phyloP scores from a whole-genome alignment of 2,888 invertebrate species.

The Syrista parreyssii region DNA sequence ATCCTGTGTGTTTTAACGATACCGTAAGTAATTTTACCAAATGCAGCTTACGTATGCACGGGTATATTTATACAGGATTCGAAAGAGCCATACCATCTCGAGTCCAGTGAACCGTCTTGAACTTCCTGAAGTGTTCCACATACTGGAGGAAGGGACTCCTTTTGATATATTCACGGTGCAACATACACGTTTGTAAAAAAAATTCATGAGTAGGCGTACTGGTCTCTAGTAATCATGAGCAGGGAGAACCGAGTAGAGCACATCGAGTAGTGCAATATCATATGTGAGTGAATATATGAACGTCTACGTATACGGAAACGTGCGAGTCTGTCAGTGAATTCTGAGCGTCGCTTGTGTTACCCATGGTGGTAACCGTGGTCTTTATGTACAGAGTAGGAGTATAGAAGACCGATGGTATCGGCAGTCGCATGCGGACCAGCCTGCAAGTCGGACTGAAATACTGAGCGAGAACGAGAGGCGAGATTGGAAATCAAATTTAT shows the following conservation, averaged over 20 bases:
- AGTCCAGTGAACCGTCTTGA: neutral
- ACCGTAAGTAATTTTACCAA: neutral
- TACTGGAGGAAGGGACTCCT: neutral
- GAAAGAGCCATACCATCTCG: neutral
- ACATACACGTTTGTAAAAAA: neutral
- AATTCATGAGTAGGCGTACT: neutral
- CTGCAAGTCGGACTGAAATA: constrained; percentile 36
- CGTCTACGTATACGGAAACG: neutral
- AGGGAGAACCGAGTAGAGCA: neutral
- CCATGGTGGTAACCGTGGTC: neutral
- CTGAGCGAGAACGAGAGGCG: constrained; percentile 10
- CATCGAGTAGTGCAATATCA: neutral
- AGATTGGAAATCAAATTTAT: neutral
- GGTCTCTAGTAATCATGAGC: neutral
- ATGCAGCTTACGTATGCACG: neutral
- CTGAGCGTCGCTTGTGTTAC: neutral
- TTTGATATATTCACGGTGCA: neutral
- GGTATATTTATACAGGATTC: neutral
- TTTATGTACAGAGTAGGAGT: constrained; percentile 16
- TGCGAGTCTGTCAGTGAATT: neutral
- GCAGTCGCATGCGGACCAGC: constrained; percentile 55
- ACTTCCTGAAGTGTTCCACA: neutral
- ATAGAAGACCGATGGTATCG: constrained; percentile 26
- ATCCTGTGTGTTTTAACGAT: neutral
- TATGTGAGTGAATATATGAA: neutral